Conservation (phyloP, 2,113 vertebrate genomes). For the Saguinus imperator region DNA sequence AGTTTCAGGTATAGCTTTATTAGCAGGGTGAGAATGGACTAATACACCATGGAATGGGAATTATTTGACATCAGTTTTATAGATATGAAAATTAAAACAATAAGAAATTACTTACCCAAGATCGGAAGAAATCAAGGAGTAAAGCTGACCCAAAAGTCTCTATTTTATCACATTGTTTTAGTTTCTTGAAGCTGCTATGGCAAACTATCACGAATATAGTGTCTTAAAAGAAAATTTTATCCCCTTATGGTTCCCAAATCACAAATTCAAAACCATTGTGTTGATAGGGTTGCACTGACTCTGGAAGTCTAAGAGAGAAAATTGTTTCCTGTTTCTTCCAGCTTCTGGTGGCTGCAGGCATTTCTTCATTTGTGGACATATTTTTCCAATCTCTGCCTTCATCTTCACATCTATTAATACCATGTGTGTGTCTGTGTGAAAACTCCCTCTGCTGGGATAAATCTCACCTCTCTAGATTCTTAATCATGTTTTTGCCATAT, state of each 20-base stretch:
- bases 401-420: neutral
- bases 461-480: neutral
- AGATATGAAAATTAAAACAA: neutral
- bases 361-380: neutral
- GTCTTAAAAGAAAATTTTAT: neutral
- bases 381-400: neutral
- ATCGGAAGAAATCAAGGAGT: neutral
- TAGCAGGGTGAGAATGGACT: no score
- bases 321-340: neutral
- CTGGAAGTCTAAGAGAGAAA: neutral
- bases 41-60: neutral
- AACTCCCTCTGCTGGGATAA: neutral
- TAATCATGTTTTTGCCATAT: neutral
- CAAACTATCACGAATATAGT: neutral
- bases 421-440: neutral
- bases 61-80: neutral
- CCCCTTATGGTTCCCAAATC: neutral
- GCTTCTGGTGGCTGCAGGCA: neutral
- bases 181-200: neutral
- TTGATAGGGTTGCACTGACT: rapidly evolving
- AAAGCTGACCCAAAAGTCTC: neutral
- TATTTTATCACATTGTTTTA: neutral
- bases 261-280: neutral
- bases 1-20: no score
- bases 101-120: neutral